Base-by-base conservation (phyloP, 2,797 vertebrate species). In the Gymnocypris eckloni region DNA sequence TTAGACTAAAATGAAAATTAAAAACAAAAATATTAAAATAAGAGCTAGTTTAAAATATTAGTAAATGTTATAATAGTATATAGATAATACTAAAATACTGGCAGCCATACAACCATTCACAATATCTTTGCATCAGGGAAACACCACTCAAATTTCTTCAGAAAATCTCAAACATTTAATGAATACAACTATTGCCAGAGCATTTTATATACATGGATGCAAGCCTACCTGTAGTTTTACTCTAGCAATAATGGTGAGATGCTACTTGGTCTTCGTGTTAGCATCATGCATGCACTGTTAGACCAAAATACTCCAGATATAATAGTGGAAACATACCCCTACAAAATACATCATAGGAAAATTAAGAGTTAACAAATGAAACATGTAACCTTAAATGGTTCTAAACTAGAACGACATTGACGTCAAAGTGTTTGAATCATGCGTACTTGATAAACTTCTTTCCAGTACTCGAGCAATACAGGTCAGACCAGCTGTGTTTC, bases 401-500 rank as follows among this genome's bases (percentile, higher is more conserved):
- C 4, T 52, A 33, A 67, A 80, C 79, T 81, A 70, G 66, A 81
- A 81, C 25, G 13, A 22, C 33, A 3, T n/a, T 75, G 81, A 66
- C 13, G 28, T 83, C 82, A 83, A 7, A 18, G 41, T 59, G 41
- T 75, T 83, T 25, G 28, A 76, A 64, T 61, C 33, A 43, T 43
- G 37, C 20, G 28, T 59, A 48, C 18, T 25, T 33, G 33, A 12
- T 39, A 52, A 78, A 54, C 48, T 64, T 79, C n/a, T 43, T 66
- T 56, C 71, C 72, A 67, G 33, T 37, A 39, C 73, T 78, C 3
- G 2, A 56, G 71, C 71, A 64, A 83, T 86, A 78, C 75, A 77
- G 66, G 80, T 79, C 75, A 78, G 91, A 90, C 82, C 83, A 48
- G 61, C 54, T 76, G 39, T 52, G 67, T 56, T 37, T 85, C 87